phyloP scores from a whole-genome alignment of 2,113 vertebrate genomes.

The Siniperca chuatsi region DNA sequence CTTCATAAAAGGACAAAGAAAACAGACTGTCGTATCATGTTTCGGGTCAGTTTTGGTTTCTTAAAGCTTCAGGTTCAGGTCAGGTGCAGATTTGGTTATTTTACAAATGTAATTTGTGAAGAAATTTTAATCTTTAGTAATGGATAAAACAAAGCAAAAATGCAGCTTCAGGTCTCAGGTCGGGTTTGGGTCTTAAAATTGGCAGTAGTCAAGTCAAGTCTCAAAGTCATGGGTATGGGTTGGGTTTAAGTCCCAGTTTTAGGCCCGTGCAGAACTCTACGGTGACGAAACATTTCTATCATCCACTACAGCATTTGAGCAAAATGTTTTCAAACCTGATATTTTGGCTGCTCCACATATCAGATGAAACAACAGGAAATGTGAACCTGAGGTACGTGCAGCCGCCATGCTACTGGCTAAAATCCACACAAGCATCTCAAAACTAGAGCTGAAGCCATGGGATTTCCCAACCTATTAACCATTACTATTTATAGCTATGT shows the following conservation, averaged over 20 bases:
- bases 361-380: slow-evolving; percentile 3
- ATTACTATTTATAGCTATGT: slow-evolving; percentile 69
- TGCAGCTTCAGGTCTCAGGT: neutral
- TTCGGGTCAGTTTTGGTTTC: no score
- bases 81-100: no score
- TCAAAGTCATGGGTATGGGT: no score
- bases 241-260: neutral
- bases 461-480: slow-evolving; percentile 76
- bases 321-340: neutral
- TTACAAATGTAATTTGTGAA: neutral
- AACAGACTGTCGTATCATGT: no score
- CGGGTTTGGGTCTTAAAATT: neutral
- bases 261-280: neutral
- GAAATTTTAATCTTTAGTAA: neutral
- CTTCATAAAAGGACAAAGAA: no score
- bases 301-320: neutral
- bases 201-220: neutral
- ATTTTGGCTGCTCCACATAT: slow-evolving; percentile 16
- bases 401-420: slow-evolving; percentile 29
- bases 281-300: neutral
- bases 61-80: neutral
- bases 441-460: slow-evolving; percentile 73
- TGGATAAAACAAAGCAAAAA: neutral
- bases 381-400: slow-evolving; percentile 28
- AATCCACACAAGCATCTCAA: slow-evolving; percentile 50